Evolutionary conservation across 2,113 vertebrate species (phyloP).

Genomic region (Galemys pyrenaicus): DNA sequence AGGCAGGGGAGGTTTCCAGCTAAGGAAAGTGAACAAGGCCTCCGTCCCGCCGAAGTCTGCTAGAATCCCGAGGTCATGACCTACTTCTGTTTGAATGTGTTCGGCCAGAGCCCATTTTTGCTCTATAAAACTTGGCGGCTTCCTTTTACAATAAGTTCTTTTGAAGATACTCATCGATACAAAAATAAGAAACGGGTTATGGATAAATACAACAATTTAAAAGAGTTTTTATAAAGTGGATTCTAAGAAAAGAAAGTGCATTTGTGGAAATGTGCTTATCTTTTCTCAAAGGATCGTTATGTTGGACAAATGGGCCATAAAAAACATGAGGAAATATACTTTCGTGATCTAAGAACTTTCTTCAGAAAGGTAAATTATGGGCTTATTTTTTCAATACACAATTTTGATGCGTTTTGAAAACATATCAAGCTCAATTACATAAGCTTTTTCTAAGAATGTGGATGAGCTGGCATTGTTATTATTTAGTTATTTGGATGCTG

Average conservation of each 20-base stretch:
- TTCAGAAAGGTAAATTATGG: not conserved
- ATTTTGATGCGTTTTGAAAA: conserved; percentile 21
- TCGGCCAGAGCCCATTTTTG: not conserved
- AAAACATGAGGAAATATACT: not conserved
- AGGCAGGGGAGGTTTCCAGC: not conserved
- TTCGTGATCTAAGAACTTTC: conserved; percentile 15
- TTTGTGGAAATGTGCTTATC: not conserved
- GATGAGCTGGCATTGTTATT: not conserved
- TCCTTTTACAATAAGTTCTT: not conserved
- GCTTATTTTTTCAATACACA: not conserved
- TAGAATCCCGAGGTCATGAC: not conserved
- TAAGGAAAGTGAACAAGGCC: not conserved
- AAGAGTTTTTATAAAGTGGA: not conserved
- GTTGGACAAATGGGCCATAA: not conserved
- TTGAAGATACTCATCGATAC: not conserved
- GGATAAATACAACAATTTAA: not conserved
- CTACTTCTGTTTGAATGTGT: not conserved
- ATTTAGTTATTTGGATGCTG: conserved; percentile 52
- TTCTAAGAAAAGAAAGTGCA: not conserved
- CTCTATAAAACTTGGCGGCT: not conserved
- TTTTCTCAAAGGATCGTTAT: conserved; percentile 2
- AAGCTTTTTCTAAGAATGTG: not conserved
- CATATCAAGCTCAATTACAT: not conserved
- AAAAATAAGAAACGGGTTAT: not conserved
- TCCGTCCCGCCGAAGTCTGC: not conserved